Evolutionary conservation across 2,797 vertebrate genomes (phyloP).

Genomic region (Silurus lanzhouensis): DNA sequence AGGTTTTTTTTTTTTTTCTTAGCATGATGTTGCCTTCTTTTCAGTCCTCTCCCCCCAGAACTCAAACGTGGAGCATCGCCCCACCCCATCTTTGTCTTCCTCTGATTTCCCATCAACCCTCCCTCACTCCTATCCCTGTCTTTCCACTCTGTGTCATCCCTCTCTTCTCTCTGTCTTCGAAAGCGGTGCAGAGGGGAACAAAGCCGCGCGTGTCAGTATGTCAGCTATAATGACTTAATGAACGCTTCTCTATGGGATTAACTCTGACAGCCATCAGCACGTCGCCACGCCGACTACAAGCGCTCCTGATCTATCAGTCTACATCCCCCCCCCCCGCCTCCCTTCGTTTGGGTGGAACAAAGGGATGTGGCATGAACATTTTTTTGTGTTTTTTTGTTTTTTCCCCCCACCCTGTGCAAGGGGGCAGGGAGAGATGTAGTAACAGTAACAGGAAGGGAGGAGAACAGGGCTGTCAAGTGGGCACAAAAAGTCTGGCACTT

Average conservation of each 20-base stretch:
- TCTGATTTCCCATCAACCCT: conserved; percentile 47
- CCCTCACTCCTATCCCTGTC: conserved; percentile 8
- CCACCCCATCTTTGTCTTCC: conserved; percentile 33
- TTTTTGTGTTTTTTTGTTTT: conserved; percentile 53
- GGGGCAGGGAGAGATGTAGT: conserved; percentile 33
- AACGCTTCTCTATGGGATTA: conserved; percentile 81
- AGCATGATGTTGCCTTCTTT: conserved; percentile 11
- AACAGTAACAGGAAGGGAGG: conserved; percentile 56
- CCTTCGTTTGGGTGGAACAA: conserved; percentile 72
- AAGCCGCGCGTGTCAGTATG: conserved; percentile 73
- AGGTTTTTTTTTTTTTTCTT: neutral
- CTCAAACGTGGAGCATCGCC: neutral
- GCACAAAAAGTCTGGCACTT: conserved; percentile 27
- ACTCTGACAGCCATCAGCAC: conserved; percentile 78
- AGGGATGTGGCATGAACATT: conserved; percentile 68
- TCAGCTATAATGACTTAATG: conserved; percentile 85
- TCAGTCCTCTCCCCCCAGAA: neutral
- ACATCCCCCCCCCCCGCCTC: conserved; percentile 9
- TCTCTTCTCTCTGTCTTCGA: conserved; percentile 50
- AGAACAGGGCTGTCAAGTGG: conserved; percentile 31
- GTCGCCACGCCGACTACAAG: conserved; percentile 60
- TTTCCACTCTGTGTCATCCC: conserved; percentile 23
- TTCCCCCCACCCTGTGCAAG: conserved; percentile 32
- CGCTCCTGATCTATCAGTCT: conserved; percentile 42
- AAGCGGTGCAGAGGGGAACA: conserved; percentile 70